Conservation (phyloP, 2,888 invertebrate species). For the Anodontia alba region DNA sequence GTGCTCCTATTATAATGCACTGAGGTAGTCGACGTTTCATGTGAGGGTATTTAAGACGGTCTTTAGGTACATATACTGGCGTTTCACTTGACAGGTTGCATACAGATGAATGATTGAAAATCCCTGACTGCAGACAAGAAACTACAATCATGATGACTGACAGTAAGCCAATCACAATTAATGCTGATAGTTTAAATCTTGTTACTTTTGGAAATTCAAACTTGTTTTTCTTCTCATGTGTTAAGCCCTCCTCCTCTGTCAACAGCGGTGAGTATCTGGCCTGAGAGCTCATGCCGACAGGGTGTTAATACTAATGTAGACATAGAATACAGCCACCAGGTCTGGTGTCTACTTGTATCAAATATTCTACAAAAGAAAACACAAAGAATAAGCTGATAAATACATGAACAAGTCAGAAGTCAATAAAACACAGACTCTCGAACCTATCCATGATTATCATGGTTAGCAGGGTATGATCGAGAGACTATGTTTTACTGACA, state of each 20-base stretch:
- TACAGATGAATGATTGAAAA: slow-evolving; percentile 29
- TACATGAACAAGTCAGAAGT: too few species aligned
- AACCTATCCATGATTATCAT: too few species aligned
- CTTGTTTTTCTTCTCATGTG: slow-evolving; percentile 6
- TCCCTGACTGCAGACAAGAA: slow-evolving; percentile 45
- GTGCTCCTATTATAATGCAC: slow-evolving; percentile 85
- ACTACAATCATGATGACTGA: slow-evolving; percentile 34
- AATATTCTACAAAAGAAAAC: too few species aligned
- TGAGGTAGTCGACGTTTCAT: slow-evolving; percentile 82
- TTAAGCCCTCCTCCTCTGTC: slow-evolving; percentile 16
- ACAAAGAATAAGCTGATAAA: too few species aligned
- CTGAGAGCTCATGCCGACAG: slow-evolving; percentile 25
- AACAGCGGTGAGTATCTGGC: slow-evolving; percentile 30
- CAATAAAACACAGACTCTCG: too few species aligned
- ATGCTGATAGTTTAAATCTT: slow-evolving; percentile 41
- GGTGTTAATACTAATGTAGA: too few species aligned
- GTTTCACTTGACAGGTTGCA: slow-evolving; percentile 30
- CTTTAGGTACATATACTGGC: not conserved
- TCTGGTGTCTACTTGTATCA: too few species aligned
- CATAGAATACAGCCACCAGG: too few species aligned
- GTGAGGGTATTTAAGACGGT: slow-evolving; percentile 49
- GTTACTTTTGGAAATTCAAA: slow-evolving; percentile 36
- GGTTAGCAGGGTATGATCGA: too few species aligned
- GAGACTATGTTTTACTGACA: too few species aligned
- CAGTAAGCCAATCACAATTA: slow-evolving; percentile 26